Evolutionary conservation across 2,113 vertebrate species (phyloP), one percentile per base, ranked within the genome.

Genomic region (crab-eating macaque (Macaca fascicularis)): DNA sequence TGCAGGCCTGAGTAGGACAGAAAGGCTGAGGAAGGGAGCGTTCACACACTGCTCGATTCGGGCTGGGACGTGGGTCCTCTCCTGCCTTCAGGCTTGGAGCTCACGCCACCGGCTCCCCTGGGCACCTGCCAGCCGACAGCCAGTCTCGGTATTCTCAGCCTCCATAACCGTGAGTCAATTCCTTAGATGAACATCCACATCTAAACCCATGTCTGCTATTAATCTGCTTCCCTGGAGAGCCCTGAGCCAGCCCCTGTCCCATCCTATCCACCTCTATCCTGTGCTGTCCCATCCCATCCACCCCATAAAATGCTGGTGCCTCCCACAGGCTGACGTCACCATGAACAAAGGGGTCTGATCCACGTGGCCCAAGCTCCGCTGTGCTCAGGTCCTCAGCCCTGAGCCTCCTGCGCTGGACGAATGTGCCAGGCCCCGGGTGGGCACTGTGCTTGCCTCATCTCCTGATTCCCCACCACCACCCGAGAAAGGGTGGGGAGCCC

Each of bases 41-140:
- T 76, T 45, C 40, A 0, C 32, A 13, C 23, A 17, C 30, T 61
- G 30, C 52, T 55, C 35, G 12, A 16, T 0, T 27, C 3, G 13
- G 72, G 43, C 23, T 27, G 72, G 12, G 40, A 4, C 23, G 8
- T 72, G 0, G 23, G 38, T 75, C 23, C 3, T 45, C 72, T 27
- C 40, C 23, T 45, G 40, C 72, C 40, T 19, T 27, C n/a, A 23
- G 20, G 8, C n/a, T 40, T 40, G 23, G 72, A n/a, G 7, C 23
- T 27, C 23, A 43, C 3, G 6, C 72, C 30, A 14, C 35, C 0
- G 0, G 55, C 72, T 75, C 11, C 45, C 52, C 70, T 17, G 30
- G 86, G 19, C 20, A 2, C 40, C 38, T 43, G 52, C 70, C 32
- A 14, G 12, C 72, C 27, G 1, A 13, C 23, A 0, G 38, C 12